phyloP scores from a whole-genome alignment of 2,797 vertebrate species.

The Cyclopterus lumpus region DNA sequence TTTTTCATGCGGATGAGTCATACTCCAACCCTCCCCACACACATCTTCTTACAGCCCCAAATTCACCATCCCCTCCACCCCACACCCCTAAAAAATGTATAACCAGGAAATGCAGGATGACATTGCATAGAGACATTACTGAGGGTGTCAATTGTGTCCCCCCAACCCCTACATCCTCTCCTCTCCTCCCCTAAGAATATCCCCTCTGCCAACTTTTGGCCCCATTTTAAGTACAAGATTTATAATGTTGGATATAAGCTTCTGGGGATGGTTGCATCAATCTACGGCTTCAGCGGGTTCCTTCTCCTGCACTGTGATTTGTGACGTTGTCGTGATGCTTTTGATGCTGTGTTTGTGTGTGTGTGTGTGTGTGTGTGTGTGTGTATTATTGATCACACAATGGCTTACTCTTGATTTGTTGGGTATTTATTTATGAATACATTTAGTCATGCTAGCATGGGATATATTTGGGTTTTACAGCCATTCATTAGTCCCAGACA shows the following conservation, averaged over 20 bases:
- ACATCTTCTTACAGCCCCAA: constrained; percentile 31
- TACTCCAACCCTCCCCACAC: constrained; percentile 41
- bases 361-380: not conserved
- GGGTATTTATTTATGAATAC: constrained; percentile 3
- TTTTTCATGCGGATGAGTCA: constrained; percentile 70
- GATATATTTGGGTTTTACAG: not conserved
- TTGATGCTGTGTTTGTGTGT: not conserved
- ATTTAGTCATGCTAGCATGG: not conserved
- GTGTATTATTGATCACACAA: constrained; percentile 15
- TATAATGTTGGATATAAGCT: constrained; percentile 40
- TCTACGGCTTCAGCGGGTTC: constrained; percentile 34
- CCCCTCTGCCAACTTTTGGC: constrained; percentile 33
- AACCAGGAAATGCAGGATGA: constrained; percentile 59
- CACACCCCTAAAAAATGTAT: constrained; percentile 54
- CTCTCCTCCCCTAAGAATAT: constrained; percentile 34
- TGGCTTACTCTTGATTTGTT: constrained; percentile 34
- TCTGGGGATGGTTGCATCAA: constrained; percentile 44
- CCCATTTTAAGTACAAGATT: constrained; percentile 49
- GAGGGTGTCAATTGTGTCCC: constrained; percentile 52
- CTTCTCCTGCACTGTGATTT: constrained; percentile 32
- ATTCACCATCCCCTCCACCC: constrained; percentile 9
- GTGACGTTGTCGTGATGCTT: constrained; percentile 33
- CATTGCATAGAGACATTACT: constrained; percentile 50
- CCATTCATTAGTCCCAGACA: not conserved
- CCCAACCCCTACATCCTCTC: not conserved